These are phyloP conservation scores for Zoanthus gigantus DNA, from an alignment of 92 coral and sea anemone genomes.

Conservation along the genomic window DNA sequence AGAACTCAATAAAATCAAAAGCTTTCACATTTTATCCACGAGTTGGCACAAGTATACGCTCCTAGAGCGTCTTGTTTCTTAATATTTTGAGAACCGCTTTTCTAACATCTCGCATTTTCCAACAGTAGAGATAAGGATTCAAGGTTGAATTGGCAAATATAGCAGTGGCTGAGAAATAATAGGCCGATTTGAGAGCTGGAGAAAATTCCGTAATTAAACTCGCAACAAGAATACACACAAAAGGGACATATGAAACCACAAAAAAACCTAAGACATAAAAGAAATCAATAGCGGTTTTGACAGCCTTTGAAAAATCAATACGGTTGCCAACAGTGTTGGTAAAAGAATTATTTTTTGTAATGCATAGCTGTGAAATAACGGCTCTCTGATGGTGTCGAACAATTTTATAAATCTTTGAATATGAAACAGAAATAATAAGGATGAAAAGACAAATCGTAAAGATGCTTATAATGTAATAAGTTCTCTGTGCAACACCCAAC, in stretches of 20 bases:
- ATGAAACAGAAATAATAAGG: constrained; percentile 5
- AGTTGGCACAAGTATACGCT: too few relatives aligned
- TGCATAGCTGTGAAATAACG: constrained; percentile 35
- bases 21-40: too few relatives aligned
- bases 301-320: neutral
- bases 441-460: constrained; percentile 25
- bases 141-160: constrained; percentile 51
- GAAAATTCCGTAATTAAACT: constrained; percentile 31
- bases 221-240: constrained; percentile 39
- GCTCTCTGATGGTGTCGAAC: constrained; percentile 30
- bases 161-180: constrained; percentile 32
- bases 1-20: too few relatives aligned
- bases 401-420: constrained; percentile 43
- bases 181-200: constrained; percentile 38
- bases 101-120: constrained; percentile 57
- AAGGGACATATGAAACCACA: constrained; percentile 38
- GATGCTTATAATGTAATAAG: constrained; percentile 15
- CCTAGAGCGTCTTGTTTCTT: too few relatives aligned
- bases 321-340: neutral
- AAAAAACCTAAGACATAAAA: constrained; percentile 54
- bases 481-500: constrained; percentile 14
- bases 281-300: constrained; percentile 46
- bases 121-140: constrained; percentile 63
- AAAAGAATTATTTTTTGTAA: neutral
- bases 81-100: constrained; percentile 38